Evolutionary conservation across 1,140 invertebrate species (phyloP).

Genomic region (Cherax destructor): DNA sequence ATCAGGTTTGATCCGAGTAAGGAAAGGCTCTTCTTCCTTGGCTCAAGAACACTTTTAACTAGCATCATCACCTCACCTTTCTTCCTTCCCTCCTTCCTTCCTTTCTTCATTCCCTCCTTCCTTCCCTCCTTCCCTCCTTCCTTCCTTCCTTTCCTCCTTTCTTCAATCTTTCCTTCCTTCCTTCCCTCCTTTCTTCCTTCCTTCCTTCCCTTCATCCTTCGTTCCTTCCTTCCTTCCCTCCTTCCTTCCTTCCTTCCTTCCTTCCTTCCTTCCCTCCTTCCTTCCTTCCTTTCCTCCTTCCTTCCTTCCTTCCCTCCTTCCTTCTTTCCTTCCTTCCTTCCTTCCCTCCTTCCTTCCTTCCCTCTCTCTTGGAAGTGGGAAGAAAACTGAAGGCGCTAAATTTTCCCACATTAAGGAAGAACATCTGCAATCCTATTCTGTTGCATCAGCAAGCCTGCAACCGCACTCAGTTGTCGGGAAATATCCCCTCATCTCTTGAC

Average conservation of each 20-base stretch:
- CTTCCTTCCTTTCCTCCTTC: background rate
- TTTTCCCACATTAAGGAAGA: background rate
- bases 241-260: slow-evolving; percentile 11
- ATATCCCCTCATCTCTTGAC: background rate
- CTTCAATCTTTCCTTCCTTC: slow-evolving; percentile 1
- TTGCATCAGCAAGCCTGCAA: background rate
- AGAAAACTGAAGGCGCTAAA: background rate
- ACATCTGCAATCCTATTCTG: background rate
- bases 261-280: background rate
- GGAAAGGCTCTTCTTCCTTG: too few relatives aligned
- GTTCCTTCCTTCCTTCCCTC: slow-evolving; percentile 3
- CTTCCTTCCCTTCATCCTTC: background rate
- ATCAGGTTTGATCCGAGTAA: too few relatives aligned
- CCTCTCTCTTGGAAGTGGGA: background rate
- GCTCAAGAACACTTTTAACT: too few relatives aligned
- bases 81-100: slow-evolving; percentile 26
- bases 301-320: slow-evolving; percentile 11
- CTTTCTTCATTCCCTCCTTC: slow-evolving; percentile 28
- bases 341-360: background rate
- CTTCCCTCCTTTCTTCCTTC: background rate
- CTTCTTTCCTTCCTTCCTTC: background rate
- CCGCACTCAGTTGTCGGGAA: background rate
- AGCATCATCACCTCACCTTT: background rate
- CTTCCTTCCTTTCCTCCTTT: slow-evolving; percentile 7
- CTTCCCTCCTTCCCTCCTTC: slow-evolving; percentile 31